Evolutionary conservation across 92 coral and sea anemone species (phyloP).

Genomic region (Siderastrea radians): DNA sequence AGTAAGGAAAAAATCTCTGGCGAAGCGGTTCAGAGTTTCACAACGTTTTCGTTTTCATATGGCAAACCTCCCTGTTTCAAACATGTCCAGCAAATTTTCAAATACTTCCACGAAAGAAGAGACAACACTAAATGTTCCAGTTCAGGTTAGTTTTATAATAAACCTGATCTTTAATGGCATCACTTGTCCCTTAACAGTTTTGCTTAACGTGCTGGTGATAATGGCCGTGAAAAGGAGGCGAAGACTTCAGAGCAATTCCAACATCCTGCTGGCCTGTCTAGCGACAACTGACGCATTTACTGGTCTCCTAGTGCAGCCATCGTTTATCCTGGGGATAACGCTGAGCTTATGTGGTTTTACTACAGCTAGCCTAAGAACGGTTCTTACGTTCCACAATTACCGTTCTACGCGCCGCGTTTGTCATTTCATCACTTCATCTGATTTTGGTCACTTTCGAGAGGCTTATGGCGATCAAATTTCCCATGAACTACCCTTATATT

Average conservation of each 20-base stretch:
- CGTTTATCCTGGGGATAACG: not conserved
- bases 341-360: not conserved
- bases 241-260: constrained; percentile 15
- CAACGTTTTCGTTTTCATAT: not conserved
- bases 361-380: no score
- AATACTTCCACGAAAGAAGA: no score
- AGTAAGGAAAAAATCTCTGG: not conserved
- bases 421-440: constrained; percentile 11
- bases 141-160: not conserved
- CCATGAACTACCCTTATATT: not conserved
- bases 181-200: constrained; percentile 16
- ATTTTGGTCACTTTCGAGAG: constrained; percentile 7
- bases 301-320: not conserved
- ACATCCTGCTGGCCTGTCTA: constrained; percentile 25
- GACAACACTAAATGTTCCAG: not conserved
- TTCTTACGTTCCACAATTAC: not conserved
- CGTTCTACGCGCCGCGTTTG: not conserved
- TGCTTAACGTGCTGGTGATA: constrained; percentile 25
- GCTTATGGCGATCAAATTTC: constrained; percentile 3
- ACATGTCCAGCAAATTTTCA: not conserved
- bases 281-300: constrained; percentile 12
- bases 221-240: constrained; percentile 33
- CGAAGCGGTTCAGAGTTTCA: not conserved
- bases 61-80: not conserved
- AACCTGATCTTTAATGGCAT: not conserved